phyloP scores from a whole-genome alignment of 2,113 vertebrate genomes.

The Spea multiplicata region DNA sequence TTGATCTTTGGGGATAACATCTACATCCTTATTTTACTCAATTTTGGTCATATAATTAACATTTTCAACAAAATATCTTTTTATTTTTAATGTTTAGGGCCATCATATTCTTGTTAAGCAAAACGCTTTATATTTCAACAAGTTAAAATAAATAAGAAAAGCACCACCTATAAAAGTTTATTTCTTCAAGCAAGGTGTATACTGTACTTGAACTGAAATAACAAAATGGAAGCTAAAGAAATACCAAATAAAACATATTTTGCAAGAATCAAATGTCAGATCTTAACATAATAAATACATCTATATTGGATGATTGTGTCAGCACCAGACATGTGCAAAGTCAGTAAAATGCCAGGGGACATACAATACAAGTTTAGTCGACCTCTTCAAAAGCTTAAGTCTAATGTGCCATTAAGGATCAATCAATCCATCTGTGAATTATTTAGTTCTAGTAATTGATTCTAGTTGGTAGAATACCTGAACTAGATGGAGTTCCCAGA shows the following conservation, averaged over 20 bases:
- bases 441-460: constrained; percentile 37
- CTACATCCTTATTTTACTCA: too few relatives aligned
- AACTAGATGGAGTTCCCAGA: constrained; percentile 26
- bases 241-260: neutral
- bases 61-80: too few relatives aligned
- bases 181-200: too few relatives aligned
- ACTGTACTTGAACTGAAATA: too few relatives aligned
- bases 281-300: neutral
- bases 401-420: constrained; percentile 36
- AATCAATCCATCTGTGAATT: constrained; percentile 39
- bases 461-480: constrained; percentile 19
- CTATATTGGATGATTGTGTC: neutral
- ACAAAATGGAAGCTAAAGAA: too few relatives aligned
- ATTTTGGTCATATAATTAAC: too few relatives aligned
- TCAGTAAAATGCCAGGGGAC: neutral
- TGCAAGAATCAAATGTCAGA: neutral
- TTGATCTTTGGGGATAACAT: too few relatives aligned
- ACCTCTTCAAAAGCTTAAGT: neutral
- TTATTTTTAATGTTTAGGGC: too few relatives aligned
- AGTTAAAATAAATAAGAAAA: too few relatives aligned
- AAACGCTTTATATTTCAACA: too few relatives aligned
- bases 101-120: too few relatives aligned
- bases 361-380: neutral
- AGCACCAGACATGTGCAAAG: constrained; percentile 5
- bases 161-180: too few relatives aligned